Conservation (phyloP, 2,888 invertebrate genomes). For the Tridacna gigas region DNA sequence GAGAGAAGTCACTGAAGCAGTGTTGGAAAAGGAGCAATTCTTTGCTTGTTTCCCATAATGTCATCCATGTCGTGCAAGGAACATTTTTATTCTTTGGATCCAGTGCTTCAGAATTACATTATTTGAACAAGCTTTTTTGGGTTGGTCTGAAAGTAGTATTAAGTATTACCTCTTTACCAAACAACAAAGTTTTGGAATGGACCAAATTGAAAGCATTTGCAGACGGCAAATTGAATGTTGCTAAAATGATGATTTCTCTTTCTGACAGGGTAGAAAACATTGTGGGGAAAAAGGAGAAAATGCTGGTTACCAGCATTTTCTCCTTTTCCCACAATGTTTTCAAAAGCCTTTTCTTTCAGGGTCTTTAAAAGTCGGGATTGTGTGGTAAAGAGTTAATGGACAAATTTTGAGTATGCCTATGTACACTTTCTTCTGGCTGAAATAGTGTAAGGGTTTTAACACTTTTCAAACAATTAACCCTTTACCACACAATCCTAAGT, state of each 20-base stretch:
- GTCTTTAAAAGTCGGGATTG: neutral
- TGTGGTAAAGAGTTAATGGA: neutral
- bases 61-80: neutral
- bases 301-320: neutral
- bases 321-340: neutral
- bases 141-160: too few species aligned
- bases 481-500: too few species aligned
- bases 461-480: too few species aligned
- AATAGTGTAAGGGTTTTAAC: too few species aligned
- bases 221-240: neutral
- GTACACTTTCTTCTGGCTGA: neutral
- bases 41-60: neutral
- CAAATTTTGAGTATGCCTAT: neutral
- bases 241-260: too few species aligned
- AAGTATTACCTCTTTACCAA: too few species aligned
- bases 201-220: neutral
- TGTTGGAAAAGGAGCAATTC: neutral
- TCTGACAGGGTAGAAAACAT: neutral
- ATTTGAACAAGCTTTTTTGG: too few species aligned
- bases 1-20: neutral
- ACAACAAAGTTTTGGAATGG: neutral
- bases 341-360: neutral
- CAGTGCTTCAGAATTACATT: too few species aligned
- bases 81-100: neutral
- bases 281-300: neutral